These are phyloP conservation scores for Oncorhynchus kisutch DNA, from an alignment of 2,113 vertebrate species.

Conservation along the genomic window DNA sequence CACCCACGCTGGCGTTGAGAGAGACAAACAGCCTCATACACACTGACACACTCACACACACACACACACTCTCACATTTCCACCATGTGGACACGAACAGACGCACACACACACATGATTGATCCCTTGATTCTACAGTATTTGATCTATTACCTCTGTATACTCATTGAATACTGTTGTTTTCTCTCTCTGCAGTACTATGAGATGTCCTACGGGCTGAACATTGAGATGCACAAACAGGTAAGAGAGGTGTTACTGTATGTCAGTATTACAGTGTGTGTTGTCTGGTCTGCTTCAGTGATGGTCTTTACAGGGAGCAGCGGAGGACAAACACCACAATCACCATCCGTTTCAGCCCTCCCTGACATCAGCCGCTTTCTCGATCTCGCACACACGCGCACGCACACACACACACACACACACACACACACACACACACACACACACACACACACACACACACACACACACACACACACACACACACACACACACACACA, in stretches of 20 bases:
- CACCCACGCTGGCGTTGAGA: not conserved
- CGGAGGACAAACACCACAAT: not conserved
- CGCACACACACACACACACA: constrained; percentile 1
- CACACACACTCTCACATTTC: constrained; percentile 17
- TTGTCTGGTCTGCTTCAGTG: too few species aligned
- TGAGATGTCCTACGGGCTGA: constrained; percentile 73
- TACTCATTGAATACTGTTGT: constrained; percentile 19
- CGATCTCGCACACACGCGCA: too few species aligned
- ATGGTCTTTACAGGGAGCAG: not conserved
- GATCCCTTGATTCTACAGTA: not conserved
- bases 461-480: constrained; percentile 12
- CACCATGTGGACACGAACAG: constrained; percentile 18
- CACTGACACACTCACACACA: constrained; percentile 22
- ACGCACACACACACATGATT: constrained; percentile 9
- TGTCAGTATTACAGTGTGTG: not conserved
- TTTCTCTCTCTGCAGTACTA: constrained; percentile 66
- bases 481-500: not conserved
- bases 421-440: constrained; percentile 11
- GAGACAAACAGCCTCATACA: constrained; percentile 21
- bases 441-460: constrained; percentile 12
- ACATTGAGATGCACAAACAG: constrained; percentile 76
- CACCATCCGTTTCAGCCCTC: too few species aligned
- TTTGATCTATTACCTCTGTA: not conserved
- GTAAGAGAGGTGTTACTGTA: constrained; percentile 40
- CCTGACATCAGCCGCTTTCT: too few species aligned